phyloP scores from a whole-genome alignment of 1,140 invertebrate genomes.

The Drusus annulatus region DNA sequence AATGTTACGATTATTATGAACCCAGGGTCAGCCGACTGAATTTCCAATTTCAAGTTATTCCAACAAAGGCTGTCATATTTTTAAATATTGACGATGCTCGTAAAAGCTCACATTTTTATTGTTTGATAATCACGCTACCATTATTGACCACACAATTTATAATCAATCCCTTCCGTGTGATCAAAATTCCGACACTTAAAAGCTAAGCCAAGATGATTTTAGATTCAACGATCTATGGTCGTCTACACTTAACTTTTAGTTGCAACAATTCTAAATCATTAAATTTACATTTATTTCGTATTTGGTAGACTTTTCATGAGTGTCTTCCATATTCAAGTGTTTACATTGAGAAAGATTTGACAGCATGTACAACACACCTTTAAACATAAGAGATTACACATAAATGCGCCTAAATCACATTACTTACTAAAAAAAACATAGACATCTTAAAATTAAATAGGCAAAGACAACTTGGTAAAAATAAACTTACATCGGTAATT shows the following conservation, averaged over 20 bases:
- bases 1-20: background rate
- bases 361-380: too few species aligned
- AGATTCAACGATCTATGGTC: too few species aligned
- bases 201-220: background rate
- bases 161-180: slow-evolving; percentile 3
- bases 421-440: too few species aligned
- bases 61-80: slow-evolving; percentile 36
- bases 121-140: slow-evolving; percentile 46
- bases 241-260: too few species aligned
- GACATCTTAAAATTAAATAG: too few species aligned
- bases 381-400: too few species aligned
- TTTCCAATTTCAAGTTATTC: background rate
- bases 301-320: too few species aligned
- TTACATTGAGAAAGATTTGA: too few species aligned
- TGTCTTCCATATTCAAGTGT: too few species aligned
- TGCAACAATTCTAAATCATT: background rate
- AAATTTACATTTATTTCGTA: background rate
- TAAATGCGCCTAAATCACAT: too few species aligned
- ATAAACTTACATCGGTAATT: too few species aligned
- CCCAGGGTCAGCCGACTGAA: background rate
- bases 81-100: slow-evolving; percentile 40
- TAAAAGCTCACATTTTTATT: slow-evolving; percentile 48
- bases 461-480: too few species aligned
- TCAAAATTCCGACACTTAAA: background rate
- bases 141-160: slow-evolving; percentile 36